Evolutionary conservation across 1,140 invertebrate species (phyloP).

Genomic region (Sinella curviseta): DNA sequence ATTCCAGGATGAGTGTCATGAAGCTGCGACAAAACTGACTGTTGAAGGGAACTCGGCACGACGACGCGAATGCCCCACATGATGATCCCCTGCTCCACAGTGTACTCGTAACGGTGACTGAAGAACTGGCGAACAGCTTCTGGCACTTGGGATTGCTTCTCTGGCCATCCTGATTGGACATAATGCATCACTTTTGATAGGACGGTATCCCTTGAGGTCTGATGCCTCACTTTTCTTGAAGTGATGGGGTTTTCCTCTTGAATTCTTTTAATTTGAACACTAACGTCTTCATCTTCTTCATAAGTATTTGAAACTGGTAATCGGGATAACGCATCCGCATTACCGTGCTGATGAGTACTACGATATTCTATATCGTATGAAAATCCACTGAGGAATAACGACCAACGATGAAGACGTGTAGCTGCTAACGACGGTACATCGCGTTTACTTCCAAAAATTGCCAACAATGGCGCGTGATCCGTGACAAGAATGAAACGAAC

Average conservation of each 20-base stretch:
- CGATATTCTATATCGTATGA: neutral
- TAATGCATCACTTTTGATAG: conserved; percentile 24
- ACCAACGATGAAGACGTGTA: neutral
- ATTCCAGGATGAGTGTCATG: conserved; percentile 56
- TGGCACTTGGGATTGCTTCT: too few species aligned
- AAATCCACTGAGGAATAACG: neutral
- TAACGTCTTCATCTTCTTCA: neutral
- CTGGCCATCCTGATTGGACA: conserved; percentile 15
- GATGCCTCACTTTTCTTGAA: neutral
- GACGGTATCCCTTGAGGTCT: neutral
- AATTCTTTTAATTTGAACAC: neutral
- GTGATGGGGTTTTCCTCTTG: neutral
- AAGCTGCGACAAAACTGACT: conserved; percentile 52
- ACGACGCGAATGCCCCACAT: conserved; percentile 52
- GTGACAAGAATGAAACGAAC: conserved; percentile 50
- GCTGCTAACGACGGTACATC: neutral
- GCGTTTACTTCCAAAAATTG: conserved; percentile 48
- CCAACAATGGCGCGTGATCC: conserved; percentile 52
- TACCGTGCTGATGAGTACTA: neutral
- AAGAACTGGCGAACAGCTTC: conserved; percentile 25
- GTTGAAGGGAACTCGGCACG: conserved; percentile 51
- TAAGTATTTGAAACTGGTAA: neutral
- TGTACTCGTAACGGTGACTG: conserved; percentile 21
- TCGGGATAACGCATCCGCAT: neutral
- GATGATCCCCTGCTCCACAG: conserved; percentile 31